Percentiles rank a stretch among this genome's conserved stretches.
These are phyloP conservation scores for Engraulis encrasicolus DNA, from an alignment of 2,113 vertebrate species.

Conservation along the genomic window DNA sequence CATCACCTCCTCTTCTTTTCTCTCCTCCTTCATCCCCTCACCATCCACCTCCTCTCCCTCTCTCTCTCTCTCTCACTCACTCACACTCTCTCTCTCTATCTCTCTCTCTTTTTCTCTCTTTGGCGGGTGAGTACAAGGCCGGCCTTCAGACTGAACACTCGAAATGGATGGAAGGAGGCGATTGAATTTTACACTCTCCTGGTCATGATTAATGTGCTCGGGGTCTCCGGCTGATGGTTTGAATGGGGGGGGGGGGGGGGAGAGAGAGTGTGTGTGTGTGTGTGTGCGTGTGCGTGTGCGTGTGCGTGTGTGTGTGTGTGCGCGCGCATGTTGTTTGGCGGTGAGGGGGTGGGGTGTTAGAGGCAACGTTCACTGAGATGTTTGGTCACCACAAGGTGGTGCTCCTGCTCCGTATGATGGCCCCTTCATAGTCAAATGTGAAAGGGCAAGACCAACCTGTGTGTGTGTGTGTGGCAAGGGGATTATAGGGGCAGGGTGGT, in stretches of 20 bases:
- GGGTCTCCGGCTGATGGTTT: slow-evolving; percentile 39
- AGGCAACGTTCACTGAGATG: background rate
- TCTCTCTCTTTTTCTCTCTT: background rate
- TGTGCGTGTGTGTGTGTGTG: slow-evolving; percentile 39
- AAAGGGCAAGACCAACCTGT: background rate
- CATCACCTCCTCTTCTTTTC: slow-evolving; percentile 18
- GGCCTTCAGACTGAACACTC: slow-evolving; percentile 89
- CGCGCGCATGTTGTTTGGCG: no score
- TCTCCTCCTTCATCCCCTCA: background rate
- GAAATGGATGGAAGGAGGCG: slow-evolving; percentile 96
- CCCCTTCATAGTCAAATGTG: background rate
- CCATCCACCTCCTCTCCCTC: slow-evolving; percentile 49
- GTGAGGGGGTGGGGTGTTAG: slow-evolving; percentile 44
- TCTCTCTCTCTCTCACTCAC: slow-evolving; percentile 68
- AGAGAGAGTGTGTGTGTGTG: background rate
- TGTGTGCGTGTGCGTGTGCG: no score
- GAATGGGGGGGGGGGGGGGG: background rate
- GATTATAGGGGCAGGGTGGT: background rate
- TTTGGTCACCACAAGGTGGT: slow-evolving; percentile 78
- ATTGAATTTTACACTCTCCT: slow-evolving; percentile 96
- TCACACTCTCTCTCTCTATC: background rate
- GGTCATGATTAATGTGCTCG: slow-evolving; percentile 89
- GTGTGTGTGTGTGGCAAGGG: background rate
- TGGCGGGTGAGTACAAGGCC: slow-evolving; percentile 84
- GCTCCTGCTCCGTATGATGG: slow-evolving; percentile 72